Evolutionary conservation across 2,113 vertebrate species (phyloP), one percentile per base, ranked within the genome.

Genomic region (Morone saxatilis): DNA sequence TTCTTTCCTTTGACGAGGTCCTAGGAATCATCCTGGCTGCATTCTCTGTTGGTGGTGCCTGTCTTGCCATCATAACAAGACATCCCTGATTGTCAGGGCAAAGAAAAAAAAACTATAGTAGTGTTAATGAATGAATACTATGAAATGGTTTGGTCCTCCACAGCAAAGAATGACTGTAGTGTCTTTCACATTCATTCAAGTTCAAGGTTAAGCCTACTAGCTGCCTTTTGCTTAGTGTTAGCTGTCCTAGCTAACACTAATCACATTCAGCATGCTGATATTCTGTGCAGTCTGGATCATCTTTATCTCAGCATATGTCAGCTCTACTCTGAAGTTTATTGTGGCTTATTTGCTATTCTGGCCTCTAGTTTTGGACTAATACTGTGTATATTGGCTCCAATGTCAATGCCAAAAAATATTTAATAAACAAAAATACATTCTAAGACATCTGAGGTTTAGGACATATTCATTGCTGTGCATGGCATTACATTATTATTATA

Each of bases 1-100:
- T 90, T 80, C 87, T 95, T 7, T 94, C 93, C 3, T 92, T 87
- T 61, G 38, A 83, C 4, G 94, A 95, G 38, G 67, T 86, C 41
- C 80, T 95, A 2, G 85, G 92, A n/a, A 90, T 94, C 6, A 80
- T 69, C 17, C 22, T 69, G 25, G 22, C 93, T 45, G 25, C 66
- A 53, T 53, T 53, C 51, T 53, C 51, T 2, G 51, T 53, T 63
- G 77, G 25, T 81, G 16, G 51, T 20, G 51, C 51, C 51, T 53
- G 51, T 53, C 51, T 53, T 53, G 19, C 31, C 51, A 53, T 53
- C 2, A 53, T 53, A 53, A 53, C 51, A 53, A 93, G 85, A 65
- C 80, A 1, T 90, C 31, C 31, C 31, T 31, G 31, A 31, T 31
- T 31, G 31, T 31, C 2, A 3, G 2, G 31, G 31, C 31, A 2